Conservation (phyloP, 2,888 invertebrate species). For the Zonitis immaculata region DNA sequence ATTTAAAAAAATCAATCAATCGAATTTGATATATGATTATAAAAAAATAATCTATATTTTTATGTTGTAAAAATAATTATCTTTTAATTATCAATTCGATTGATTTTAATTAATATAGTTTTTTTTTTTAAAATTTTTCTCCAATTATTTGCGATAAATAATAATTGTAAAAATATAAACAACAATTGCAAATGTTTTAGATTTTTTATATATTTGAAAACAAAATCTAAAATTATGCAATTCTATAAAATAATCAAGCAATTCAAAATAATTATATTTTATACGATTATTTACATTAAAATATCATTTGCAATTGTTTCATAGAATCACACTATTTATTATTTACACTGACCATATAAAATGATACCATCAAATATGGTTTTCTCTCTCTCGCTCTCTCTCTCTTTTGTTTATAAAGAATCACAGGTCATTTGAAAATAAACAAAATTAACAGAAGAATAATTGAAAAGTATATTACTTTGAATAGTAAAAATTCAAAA, state of each 20-base stretch:
- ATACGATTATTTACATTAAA: slow-evolving; percentile 4
- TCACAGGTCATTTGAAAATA: slow-evolving; percentile 15
- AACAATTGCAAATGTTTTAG: slow-evolving; percentile 15
- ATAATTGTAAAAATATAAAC: not conserved
- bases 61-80: not conserved
- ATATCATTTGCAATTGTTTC: slow-evolving; percentile 12
- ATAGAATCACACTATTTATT: slow-evolving; percentile 12
- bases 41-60: not conserved
- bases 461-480: not conserved
- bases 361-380: slow-evolving; percentile 5
- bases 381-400: too few relatives aligned
- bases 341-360: slow-evolving; percentile 15
- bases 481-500: slow-evolving; percentile 10
- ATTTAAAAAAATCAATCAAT: not conserved
- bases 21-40: not conserved
- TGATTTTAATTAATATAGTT: too few relatives aligned
- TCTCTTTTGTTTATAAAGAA: slow-evolving; percentile 7
- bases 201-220: slow-evolving; percentile 3
- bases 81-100: not conserved
- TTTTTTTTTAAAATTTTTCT: too few relatives aligned
- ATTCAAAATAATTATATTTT: slow-evolving; percentile 5
- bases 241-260: slow-evolving; percentile 1
- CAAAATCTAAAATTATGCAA: not conserved
- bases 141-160: not conserved
- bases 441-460: slow-evolving; percentile 6